Percentiles rank a stretch among this genome's conserved stretches.
phyloP scores from a whole-genome alignment of 2,888 invertebrate genomes.

The Ornithoptera alexandrae region DNA sequence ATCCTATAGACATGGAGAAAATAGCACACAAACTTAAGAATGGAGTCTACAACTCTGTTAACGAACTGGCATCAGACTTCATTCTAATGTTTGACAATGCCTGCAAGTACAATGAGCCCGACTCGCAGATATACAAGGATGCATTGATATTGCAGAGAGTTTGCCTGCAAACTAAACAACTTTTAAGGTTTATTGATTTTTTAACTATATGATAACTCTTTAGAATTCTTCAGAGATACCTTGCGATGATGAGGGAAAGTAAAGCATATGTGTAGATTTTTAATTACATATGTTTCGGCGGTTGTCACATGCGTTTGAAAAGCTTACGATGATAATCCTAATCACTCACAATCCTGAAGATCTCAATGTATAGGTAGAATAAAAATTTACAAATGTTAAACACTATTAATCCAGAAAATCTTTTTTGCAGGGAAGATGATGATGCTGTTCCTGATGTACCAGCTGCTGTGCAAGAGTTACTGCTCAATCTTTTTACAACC shows the following conservation, averaged over 20 bases:
- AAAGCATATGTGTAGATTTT: no score
- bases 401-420: background rate
- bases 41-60: conserved; percentile 87
- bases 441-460: conserved; percentile 94
- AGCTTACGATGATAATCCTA: no score
- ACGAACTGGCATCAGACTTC: conserved; percentile 93
- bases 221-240: no score
- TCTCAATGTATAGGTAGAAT: no score
- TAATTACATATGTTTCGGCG: no score
- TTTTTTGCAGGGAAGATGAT: conserved; percentile 81
- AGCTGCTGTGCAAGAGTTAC: conserved; percentile 93
- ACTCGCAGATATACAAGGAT: conserved; percentile 98
- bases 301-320: no score
- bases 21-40: conserved; percentile 92
- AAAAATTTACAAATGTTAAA: no score
- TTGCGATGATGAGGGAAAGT: no score
- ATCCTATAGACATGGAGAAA: conserved; percentile 97
- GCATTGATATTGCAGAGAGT: conserved; percentile 95
- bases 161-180: conserved; percentile 94
- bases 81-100: conserved; percentile 97
- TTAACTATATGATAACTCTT: background rate
- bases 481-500: conserved; percentile 94
- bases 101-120: conserved; percentile 98
- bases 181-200: conserved; percentile 80
- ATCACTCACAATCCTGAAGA: no score